phyloP scores from a whole-genome alignment of 2,888 invertebrate genomes.

The Oscheius onirici region DNA sequence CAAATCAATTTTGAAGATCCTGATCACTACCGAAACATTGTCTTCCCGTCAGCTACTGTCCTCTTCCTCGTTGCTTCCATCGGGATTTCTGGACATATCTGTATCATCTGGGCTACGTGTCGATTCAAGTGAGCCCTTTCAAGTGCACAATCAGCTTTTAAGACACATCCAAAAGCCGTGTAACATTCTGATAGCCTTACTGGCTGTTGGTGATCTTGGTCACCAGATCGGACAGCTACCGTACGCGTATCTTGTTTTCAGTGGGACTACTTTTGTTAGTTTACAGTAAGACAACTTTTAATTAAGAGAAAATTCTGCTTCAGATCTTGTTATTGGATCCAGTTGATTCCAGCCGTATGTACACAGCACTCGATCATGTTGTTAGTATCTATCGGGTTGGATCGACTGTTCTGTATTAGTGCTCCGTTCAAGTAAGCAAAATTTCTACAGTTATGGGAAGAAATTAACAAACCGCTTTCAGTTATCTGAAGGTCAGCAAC shows the following conservation, averaged over 20 bases:
- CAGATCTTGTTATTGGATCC: constrained; percentile 10
- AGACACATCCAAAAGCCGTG: not conserved
- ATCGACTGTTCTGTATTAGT: not conserved
- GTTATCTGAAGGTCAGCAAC: not conserved
- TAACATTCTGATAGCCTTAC: not conserved
- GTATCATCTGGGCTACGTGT: not conserved
- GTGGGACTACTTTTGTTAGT: constrained; percentile 1
- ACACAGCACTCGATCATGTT: constrained; percentile 8
- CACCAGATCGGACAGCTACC: not conserved
- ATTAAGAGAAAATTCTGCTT: too few relatives aligned
- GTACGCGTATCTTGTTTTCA: not conserved
- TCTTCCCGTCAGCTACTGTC: not conserved
- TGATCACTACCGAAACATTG: not conserved
- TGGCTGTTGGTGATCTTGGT: constrained; percentile 7
- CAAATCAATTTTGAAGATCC: not conserved
- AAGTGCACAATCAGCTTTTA: not conserved
- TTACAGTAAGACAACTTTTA: not conserved
- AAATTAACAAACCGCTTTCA: too few relatives aligned
- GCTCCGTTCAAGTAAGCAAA: not conserved
- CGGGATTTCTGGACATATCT: not conserved
- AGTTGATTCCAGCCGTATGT: not conserved
- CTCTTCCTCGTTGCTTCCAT: not conserved
- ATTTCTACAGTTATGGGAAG: too few relatives aligned
- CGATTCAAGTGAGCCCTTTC: not conserved
- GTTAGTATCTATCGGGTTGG: not conserved